Evolutionary conservation across 30 jellyfish, hydroid and myxozoan genomes (phyloP), one percentile per base, ranked within the genome.

Genomic region (Chironex yamaguchii): DNA sequence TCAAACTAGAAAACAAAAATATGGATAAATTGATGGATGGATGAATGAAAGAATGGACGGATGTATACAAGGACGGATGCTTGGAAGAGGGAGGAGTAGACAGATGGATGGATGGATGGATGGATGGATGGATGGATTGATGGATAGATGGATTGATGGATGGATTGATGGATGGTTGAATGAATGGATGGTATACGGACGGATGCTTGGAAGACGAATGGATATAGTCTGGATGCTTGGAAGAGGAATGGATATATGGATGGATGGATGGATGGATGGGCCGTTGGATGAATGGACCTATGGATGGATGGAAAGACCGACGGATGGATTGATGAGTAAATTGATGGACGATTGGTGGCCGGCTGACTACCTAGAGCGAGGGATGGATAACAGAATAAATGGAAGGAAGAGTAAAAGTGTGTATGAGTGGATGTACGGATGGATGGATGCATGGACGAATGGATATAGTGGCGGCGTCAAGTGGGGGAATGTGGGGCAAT

Each of bases 31-130:
- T n/a, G n/a, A 52, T 1, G 71, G 93, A 27, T 64, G 85, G 0
- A 84, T 81, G 42, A 84, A 87, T 36, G 93, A 52, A 52, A 87
- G 62, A 0, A 84, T 69, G 36, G 70, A 69, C 82, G 71, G 71
- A 52, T 77, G 93, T 12, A 34, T 75, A 33, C 65, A 62, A 72
- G 54, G 71, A 36, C 81, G 87, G 22, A 36, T 17, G 62, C 71
- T 87, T 1, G 93, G 71, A 20, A 0, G 48, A 24, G 70, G 13
- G 11, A 42, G 26, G 28, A 54, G 71, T 6, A 20, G 71, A 54
- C 23, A 34, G 27, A 28, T 9, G 23, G 28, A 3, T 26, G 84
- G 31, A 4, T 33, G 28, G 14, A 66, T 64, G 64, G 36, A 25
- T 27, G 49, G 35, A 17, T 62, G 66, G 0, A 27, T 27, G 29